Conservation (phyloP, 2,113 vertebrate genomes). For the Oryzias woworae region DNA sequence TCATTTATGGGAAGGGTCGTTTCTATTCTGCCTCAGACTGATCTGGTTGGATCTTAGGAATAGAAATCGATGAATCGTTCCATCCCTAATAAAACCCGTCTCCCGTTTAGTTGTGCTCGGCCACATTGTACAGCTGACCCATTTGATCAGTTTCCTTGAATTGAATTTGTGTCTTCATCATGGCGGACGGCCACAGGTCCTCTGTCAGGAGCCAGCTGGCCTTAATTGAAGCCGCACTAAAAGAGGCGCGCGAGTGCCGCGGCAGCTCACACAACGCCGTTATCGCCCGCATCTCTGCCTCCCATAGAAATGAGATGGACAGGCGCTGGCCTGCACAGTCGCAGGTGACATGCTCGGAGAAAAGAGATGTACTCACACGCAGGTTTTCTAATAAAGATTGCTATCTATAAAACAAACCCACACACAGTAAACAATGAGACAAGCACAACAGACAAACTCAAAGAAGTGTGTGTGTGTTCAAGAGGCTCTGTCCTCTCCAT, state of each 20-base stretch:
- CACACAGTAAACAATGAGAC: background rate
- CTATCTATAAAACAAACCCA: background rate
- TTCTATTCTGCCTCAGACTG: no score
- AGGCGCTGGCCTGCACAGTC: constrained; percentile 22
- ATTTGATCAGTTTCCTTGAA: constrained; percentile 52
- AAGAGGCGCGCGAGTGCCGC: constrained; percentile 45
- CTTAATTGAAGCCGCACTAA: constrained; percentile 60
- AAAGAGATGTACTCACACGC: background rate
- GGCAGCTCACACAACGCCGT: constrained; percentile 33
- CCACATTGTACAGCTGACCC: constrained; percentile 43
- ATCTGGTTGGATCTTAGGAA: no score
- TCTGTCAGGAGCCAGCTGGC: constrained; percentile 48
- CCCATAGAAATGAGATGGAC: constrained; percentile 45
- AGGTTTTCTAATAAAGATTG: background rate
- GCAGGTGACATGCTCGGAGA: constrained; percentile 26
- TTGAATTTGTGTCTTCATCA: constrained; percentile 37
- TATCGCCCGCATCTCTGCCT: constrained; percentile 49
- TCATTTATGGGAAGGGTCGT: no score
- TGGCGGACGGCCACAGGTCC: constrained; percentile 33
- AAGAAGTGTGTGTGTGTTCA: background rate
- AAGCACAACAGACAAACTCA: constrained; percentile 18
- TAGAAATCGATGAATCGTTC: no score
- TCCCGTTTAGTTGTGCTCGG: constrained; percentile 39
- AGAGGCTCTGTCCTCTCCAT: constrained; percentile 39
- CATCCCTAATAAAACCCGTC: background rate